Conservation (phyloP, 1,140 invertebrate species). For the Cecropterus lyciades region DNA sequence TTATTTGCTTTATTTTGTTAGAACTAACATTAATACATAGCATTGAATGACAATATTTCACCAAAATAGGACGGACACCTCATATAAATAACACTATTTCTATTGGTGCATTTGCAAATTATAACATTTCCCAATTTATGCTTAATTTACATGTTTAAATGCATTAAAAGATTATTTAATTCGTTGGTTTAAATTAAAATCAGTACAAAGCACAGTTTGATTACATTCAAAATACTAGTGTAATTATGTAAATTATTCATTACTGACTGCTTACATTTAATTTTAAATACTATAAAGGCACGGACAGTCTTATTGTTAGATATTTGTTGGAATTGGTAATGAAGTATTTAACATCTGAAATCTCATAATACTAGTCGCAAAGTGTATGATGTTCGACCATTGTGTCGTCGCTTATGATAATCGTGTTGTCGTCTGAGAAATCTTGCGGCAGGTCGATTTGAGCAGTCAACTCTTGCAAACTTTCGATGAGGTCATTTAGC, state of each 20-base stretch:
- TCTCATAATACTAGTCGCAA: slow-evolving; percentile 50
- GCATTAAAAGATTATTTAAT: no score
- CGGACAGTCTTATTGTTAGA: slow-evolving; percentile 6
- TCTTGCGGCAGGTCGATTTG: slow-evolving; percentile 72
- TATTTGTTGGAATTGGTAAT: not conserved
- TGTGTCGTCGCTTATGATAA: slow-evolving; percentile 69
- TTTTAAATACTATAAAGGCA: slow-evolving; percentile 11
- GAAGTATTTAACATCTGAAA: not conserved
- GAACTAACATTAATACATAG: not conserved
- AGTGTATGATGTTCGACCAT: slow-evolving; percentile 70
- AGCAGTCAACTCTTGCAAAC: slow-evolving; percentile 69
- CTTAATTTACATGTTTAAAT: not conserved
- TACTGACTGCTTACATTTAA: not conserved
- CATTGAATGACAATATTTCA: not conserved
- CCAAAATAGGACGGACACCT: slow-evolving; percentile 14
- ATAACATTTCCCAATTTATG: not conserved
- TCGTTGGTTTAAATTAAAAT: no score
- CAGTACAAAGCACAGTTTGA: no score
- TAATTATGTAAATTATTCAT: no score
- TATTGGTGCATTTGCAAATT: no score
- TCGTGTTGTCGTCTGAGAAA: slow-evolving; percentile 70
- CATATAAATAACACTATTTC: not conserved
- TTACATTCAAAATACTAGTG: no score
- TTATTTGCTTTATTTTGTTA: slow-evolving; percentile 52
- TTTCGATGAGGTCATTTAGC: slow-evolving; percentile 63